Evolutionary conservation across 2,888 invertebrate species (phyloP).

Genomic region (Agrotis exclamationis): DNA sequence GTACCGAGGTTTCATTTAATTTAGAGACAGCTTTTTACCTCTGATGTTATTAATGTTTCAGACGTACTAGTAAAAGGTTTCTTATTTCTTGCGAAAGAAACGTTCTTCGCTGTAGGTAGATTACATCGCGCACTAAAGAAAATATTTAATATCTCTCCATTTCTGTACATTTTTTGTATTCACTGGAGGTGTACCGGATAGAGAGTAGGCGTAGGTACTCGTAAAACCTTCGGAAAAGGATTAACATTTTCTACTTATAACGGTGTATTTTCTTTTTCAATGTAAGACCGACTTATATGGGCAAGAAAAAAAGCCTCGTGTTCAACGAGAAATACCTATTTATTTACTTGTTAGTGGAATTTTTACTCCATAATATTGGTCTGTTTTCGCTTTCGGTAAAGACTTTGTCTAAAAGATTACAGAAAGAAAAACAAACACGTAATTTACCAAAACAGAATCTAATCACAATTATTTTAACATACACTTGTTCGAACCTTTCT

Average conservation of each 20-base stretch:
- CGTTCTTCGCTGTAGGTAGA: conserved; percentile 32
- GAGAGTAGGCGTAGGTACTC: conserved; percentile 6
- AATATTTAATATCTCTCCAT: conserved; percentile 50
- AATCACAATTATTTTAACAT: not conserved
- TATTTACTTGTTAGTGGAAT: conserved; percentile 24
- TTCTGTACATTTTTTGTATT: conserved; percentile 44
- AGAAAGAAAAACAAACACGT: not conserved
- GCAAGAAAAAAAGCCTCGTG: conserved; percentile 3
- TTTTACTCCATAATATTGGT: not conserved
- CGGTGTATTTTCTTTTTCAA: conserved; percentile 29
- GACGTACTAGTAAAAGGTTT: conserved; percentile 31
- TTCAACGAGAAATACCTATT: conserved; percentile 10
- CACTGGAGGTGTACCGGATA: conserved; percentile 32
- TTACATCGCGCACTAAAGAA: conserved; percentile 48
- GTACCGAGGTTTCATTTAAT: conserved; percentile 44
- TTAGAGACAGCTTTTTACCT: conserved; percentile 29
- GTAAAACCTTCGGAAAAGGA: conserved; percentile 25
- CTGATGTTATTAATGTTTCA: conserved; percentile 45
- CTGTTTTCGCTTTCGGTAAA: not conserved
- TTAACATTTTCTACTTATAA: conserved; percentile 28
- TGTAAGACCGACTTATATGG: not conserved
- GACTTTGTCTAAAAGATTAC: not conserved
- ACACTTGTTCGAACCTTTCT: not conserved
- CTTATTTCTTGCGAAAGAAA: conserved; percentile 42
- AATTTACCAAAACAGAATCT: not conserved